Conservation (phyloP, 2,888 invertebrate species). For the Tubiluchus corallicola region DNA sequence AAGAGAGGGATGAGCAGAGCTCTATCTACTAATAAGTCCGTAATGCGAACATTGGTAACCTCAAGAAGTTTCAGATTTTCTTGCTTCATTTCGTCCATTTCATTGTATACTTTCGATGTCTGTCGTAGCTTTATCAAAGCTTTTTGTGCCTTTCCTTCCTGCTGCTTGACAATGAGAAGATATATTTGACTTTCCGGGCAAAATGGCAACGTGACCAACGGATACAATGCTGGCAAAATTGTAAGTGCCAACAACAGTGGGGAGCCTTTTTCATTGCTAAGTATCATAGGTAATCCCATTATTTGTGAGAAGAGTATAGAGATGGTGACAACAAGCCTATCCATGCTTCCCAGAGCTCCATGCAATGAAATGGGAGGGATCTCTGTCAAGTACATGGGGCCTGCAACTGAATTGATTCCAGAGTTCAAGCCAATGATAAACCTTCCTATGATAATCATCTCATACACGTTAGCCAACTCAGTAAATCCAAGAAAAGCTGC, state of each 20-base stretch:
- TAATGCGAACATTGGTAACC: no score
- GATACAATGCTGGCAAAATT: slow-evolving; percentile 72
- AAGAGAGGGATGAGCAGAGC: slow-evolving; percentile 72
- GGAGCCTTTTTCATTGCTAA: slow-evolving; percentile 50
- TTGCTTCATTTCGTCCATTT: background rate
- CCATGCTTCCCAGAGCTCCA: slow-evolving; percentile 71
- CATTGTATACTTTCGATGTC: background rate
- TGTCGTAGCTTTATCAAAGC: slow-evolving; percentile 28
- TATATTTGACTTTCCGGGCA: slow-evolving; percentile 92
- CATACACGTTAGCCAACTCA: slow-evolving; percentile 46
- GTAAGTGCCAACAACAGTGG: slow-evolving; percentile 59
- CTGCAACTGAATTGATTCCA: slow-evolving; percentile 63
- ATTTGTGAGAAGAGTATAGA: slow-evolving; percentile 60
- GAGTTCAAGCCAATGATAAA: slow-evolving; percentile 60
- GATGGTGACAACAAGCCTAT: slow-evolving; percentile 69
- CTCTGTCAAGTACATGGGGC: slow-evolving; percentile 71
- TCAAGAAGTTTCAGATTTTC: background rate
- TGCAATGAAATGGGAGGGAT: slow-evolving; percentile 61
- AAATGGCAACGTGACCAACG: slow-evolving; percentile 72
- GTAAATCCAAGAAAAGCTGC: slow-evolving; percentile 48
- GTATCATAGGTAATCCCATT: slow-evolving; percentile 46
- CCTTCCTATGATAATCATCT: slow-evolving; percentile 57
- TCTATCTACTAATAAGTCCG: slow-evolving; percentile 70
- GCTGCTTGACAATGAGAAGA: slow-evolving; percentile 77
- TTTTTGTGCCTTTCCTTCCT: slow-evolving; percentile 79